phyloP scores from a whole-genome alignment of 2,888 invertebrate species.

The Nebria salina region DNA sequence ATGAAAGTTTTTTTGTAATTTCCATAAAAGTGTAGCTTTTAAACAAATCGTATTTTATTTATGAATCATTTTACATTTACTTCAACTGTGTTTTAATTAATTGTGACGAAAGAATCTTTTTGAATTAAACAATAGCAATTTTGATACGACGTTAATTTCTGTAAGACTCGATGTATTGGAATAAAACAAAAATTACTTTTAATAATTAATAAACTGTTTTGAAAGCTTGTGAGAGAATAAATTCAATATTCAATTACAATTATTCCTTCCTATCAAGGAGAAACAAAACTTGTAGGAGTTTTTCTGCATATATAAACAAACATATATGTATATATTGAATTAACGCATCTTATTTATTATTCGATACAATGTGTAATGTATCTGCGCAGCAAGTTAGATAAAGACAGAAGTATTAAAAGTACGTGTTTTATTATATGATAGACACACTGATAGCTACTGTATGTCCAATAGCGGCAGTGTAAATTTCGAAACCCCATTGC shows the following conservation, averaged over 20 bases:
- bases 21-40: too few species aligned
- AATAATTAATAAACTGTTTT: neutral
- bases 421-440: slow-evolving; percentile 1
- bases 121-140: too few species aligned
- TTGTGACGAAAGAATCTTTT: too few species aligned
- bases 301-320: neutral
- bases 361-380: neutral
- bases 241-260: neutral
- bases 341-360: neutral
- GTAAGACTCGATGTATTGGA: too few species aligned
- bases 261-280: neutral
- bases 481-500: slow-evolving; percentile 53
- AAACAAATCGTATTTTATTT: too few species aligned
- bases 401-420: neutral
- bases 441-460: neutral
- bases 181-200: too few species aligned
- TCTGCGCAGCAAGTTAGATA: neutral
- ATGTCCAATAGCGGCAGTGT: slow-evolving; percentile 38
- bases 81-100: too few species aligned
- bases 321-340: neutral
- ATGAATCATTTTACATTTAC: too few species aligned
- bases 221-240: neutral
- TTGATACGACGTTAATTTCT: too few species aligned
- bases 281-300: neutral
- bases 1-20: too few species aligned